Base-by-base conservation (phyloP, 2,888 invertebrate genomes). In the Phorcus lineatus region DNA sequence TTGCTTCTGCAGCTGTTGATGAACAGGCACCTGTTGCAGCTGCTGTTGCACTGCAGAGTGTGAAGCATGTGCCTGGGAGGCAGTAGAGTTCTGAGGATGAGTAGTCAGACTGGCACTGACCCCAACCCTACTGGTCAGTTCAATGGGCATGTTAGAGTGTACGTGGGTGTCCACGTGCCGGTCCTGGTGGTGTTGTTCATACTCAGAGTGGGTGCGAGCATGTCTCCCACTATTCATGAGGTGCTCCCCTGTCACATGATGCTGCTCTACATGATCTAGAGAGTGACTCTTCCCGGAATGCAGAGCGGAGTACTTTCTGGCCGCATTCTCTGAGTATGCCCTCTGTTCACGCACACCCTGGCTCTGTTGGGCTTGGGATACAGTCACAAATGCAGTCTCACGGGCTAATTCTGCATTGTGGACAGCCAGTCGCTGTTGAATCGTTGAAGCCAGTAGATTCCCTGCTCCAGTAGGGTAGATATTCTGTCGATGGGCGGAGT, bases 341-440 rank as follows among this genome's bases (percentile, higher is more conserved):
- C 9, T 78, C 80, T 19, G 78, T 22, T 83, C 85, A 13, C 83
- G 82, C 47, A 83, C 55, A 79, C 83, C 83, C 28, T 85, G 83
- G 11, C 83, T 82, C 31, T 77, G 76, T 9, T 78, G 80, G 47
- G 47, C 47, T 11, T 84, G 80, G 13, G 84, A 47, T 74, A 81
- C 85, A 84, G 28, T 83, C 82, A 78, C 78, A 78, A 75, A 81
- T 11, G 81, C 78, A 22, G 74, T 78, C 52, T 82, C 83, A 53
- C 83, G 81, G 9, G 70, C 78, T n/a, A 40, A 16, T 54, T 47
- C 79, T 13, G 78, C 82, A 22, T 81, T 77, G 52, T 84, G 81
- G 13, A 86, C 80, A 57, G 83, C 78, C 3, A 88, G 81, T 11
- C 87, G 86, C 74, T 88, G 87, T 80, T 89, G 87, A n/a, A 89